phyloP scores from a whole-genome alignment of 2,888 invertebrate species.

The Pyrochroa serraticornis region DNA sequence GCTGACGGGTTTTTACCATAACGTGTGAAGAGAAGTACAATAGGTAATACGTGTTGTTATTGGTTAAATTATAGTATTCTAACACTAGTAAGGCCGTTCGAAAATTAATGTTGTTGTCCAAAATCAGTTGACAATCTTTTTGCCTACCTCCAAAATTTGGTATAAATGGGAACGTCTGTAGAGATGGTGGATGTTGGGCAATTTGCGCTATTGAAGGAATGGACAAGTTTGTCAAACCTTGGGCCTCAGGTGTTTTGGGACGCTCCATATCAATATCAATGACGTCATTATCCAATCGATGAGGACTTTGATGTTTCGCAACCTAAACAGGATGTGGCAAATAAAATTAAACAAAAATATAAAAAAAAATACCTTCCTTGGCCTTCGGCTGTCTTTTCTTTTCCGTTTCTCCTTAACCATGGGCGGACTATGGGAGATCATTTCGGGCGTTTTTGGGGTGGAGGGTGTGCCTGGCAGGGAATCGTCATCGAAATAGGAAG shows the following conservation, averaged over 20 bases:
- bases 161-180: constrained; percentile 59
- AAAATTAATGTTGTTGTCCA: background rate
- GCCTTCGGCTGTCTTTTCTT: constrained; percentile 60
- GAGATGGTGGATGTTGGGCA: constrained; percentile 31
- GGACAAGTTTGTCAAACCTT: constrained; percentile 36
- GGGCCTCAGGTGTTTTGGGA: constrained; percentile 55
- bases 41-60: no score
- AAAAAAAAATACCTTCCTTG: constrained; percentile 42
- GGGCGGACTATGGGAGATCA: constrained; percentile 64
- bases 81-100: no score
- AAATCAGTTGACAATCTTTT: background rate
- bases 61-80: no score
- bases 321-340: constrained; percentile 17
- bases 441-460: constrained; percentile 65
- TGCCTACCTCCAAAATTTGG: constrained; percentile 57
- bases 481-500: constrained; percentile 58
- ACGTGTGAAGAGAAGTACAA: no score
- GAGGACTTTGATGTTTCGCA: constrained; percentile 40
- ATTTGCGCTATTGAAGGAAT: constrained; percentile 21
- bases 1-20: no score
- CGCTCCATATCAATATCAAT: constrained; percentile 51
- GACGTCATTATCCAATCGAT: constrained; percentile 40
- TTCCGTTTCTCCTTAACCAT: constrained; percentile 66
- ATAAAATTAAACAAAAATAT: no score
- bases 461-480: constrained; percentile 63